Evolutionary conservation across 92 coral and sea anemone genomes (phyloP), one percentile per base, ranked within the genome.

Genomic region (Parazoanthus swiftii): DNA sequence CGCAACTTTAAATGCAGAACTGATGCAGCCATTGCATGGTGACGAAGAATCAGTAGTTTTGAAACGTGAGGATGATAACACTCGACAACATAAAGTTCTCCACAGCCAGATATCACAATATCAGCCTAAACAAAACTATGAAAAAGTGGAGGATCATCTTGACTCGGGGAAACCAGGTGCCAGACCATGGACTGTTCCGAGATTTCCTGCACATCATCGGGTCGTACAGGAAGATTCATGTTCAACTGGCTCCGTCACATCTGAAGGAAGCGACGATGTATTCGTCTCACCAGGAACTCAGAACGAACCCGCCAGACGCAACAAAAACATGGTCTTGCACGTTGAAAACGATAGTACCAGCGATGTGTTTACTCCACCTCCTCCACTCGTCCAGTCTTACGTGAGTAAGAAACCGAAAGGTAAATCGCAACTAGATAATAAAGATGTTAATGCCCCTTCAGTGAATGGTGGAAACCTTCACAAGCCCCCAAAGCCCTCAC

Each of bases 181-280:
- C 10, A 39, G 29, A 44, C 80, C 25, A 6, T 76, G 80, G 80
- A 76, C 51, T 76, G 80, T 76, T 25, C 80, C 80, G 2, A 76
- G 35, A 44, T 76, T 39, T 39, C 80, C 80, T 42, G 11, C 80
- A 5, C 46, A 76, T 75, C 79, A 75, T 54, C 59, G 59, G n/a
- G 2, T 74, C 29, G 77, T 74, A 54, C 80, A 20, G 80, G 25
- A 76, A 39, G 50, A 76, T 20, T 39, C 80, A 3, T 42, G 80
- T 6, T 76, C 80, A 8, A 14, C 85, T 36, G 85, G 20, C 71
- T 51, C 85, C n/a, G 85, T 59, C 8, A 48, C 67, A 26, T 50
- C 85, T 20, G 85, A 80, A 20, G 85, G 85, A 20, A 80, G 70
- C 23, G 85, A 80, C 25, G 38, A 80, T 6, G 85, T 51, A 18